These are phyloP conservation scores for Augochlorella aurata DNA, from an alignment of 2,888 invertebrate genomes.

Conservation along the genomic window DNA sequence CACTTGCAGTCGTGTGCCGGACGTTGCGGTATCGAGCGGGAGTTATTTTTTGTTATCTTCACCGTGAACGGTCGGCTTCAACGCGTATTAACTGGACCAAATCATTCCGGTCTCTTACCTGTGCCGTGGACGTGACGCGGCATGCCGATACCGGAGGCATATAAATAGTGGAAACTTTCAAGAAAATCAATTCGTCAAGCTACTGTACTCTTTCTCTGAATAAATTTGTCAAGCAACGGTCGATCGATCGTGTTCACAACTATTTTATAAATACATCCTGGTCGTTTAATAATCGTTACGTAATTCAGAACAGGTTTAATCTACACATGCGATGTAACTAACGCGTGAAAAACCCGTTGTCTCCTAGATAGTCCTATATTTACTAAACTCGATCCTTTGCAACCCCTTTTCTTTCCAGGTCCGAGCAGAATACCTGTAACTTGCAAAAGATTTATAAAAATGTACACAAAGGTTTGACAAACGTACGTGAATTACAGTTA, in stretches of 20 bases:
- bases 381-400: background rate
- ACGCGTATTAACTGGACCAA: constrained; percentile 56
- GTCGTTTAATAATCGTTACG: background rate
- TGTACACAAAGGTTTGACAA: too few relatives aligned
- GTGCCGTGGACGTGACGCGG: constrained; percentile 8
- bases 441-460: too few relatives aligned
- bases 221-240: constrained; percentile 7
- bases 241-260: constrained; percentile 5
- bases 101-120: constrained; percentile 58
- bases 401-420: background rate
- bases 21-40: constrained; percentile 49
- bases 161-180: constrained; percentile 51
- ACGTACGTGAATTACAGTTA: too few relatives aligned
- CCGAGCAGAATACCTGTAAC: background rate
- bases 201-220: constrained; percentile 19
- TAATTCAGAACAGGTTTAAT: background rate
- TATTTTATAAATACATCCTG: background rate
- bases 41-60: constrained; percentile 56
- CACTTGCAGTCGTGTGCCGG: constrained; percentile 4
- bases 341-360: too few relatives aligned
- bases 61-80: constrained; percentile 43
- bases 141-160: constrained; percentile 24
- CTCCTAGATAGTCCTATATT: background rate
- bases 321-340: background rate
- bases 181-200: constrained; percentile 47